Evolutionary conservation across 2,797 vertebrate genomes (phyloP), one percentile per base, ranked within the genome.

Genomic region (Clarias laeviceps): DNA sequence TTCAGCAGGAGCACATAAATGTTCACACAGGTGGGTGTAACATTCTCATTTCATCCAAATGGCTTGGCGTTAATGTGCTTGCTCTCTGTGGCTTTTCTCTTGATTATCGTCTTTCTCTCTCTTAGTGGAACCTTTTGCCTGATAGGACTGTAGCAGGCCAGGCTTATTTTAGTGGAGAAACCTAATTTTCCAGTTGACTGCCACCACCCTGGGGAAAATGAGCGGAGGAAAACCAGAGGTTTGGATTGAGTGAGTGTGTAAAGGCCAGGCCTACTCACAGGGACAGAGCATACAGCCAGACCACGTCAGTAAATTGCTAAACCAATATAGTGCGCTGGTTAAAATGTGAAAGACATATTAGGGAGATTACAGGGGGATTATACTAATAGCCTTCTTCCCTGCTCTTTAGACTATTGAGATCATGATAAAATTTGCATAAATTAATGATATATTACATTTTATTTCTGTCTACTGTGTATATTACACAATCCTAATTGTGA

Each of bases 111-210:
- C 82, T 84, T 81, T 89, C 87, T 84, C 83, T 89, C 87, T 80
- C 76, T 87, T 84, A 87, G 54, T 66, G 12, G 50, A 85, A 86
- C 76, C 83, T 84, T 85, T 34, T 80, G 22, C 73, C 86, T 83
- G 88, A 90, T 85, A 86, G 83, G 88, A 83, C 80, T 80, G 34
- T 62, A 61, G 85, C 82, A 86, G 79, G 45, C 84, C 68, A 61
- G 86, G 84, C 85, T 88, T 86, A 90, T 90, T 91, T 90, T 88
- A 83, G 88, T 87, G 85, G 85, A 90, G 87, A 90, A 91, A 91
- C 87, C 88, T 88, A 82, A 91, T 91, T 90, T 91, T 91, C 90
- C 89, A 90, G 89, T 87, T 89, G 90, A 90, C 86, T 86, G 90
- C 84, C 69, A 85, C 66, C 84, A 84, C 57, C 34, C 87, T 74